phyloP scores from a whole-genome alignment of 2,113 vertebrate genomes.

The Chaenocephalus aceratus region DNA sequence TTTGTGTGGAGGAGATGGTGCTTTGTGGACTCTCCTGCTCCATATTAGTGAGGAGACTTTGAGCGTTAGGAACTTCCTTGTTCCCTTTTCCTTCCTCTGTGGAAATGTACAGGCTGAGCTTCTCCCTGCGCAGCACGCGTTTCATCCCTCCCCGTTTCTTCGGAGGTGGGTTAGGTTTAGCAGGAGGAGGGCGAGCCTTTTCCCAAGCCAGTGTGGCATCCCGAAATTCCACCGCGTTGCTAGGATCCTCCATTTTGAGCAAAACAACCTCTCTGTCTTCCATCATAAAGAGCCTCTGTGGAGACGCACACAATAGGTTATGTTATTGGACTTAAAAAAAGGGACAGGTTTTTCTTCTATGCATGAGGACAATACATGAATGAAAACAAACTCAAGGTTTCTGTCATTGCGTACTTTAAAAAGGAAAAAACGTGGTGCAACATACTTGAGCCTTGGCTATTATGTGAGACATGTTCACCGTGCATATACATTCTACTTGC shows the following conservation, averaged over 20 bases:
- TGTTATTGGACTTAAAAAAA: not conserved
- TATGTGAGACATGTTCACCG: not conserved
- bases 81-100: slow-evolving; percentile 74
- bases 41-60: slow-evolving; percentile 83
- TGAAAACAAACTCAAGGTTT: not conserved
- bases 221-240: slow-evolving; percentile 81
- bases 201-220: slow-evolving; percentile 86
- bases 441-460: not conserved
- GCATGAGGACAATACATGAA: not conserved
- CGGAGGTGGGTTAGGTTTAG: slow-evolving; percentile 26
- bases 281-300: slow-evolving; percentile 86
- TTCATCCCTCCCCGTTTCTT: slow-evolving; percentile 75
- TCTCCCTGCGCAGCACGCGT: slow-evolving; percentile 78
- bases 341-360: not conserved
- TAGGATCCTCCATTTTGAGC: slow-evolving; percentile 75
- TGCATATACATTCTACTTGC: not conserved
- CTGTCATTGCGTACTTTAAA: not conserved
- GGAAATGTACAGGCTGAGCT: slow-evolving; percentile 80
- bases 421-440: not conserved
- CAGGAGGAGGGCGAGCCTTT: slow-evolving; percentile 56
- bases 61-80: slow-evolving; percentile 73
- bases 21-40: slow-evolving; percentile 86
- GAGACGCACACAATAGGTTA: slow-evolving; percentile 5
- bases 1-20: slow-evolving; percentile 83
- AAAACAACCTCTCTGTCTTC: slow-evolving; percentile 80